Conservation (phyloP, 2,797 vertebrate genomes). For the Masticophis lateralis region DNA sequence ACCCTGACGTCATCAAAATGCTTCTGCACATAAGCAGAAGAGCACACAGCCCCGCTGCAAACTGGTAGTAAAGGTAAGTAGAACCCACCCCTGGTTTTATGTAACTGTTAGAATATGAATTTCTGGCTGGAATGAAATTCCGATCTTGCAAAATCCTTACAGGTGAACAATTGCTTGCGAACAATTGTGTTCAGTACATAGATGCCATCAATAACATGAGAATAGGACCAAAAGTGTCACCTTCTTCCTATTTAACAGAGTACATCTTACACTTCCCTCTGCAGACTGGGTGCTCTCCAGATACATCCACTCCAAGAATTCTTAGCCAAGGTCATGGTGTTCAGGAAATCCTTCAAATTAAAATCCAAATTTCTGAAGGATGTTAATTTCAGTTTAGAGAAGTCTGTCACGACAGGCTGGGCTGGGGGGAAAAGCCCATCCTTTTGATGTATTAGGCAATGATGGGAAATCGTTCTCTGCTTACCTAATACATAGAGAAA, state of each 20-base stretch:
- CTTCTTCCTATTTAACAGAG: background rate
- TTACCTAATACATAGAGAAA: background rate
- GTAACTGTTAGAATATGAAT: background rate
- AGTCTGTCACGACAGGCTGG: background rate
- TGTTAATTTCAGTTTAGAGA: background rate
- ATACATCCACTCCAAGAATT: background rate
- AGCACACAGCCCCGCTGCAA: no score
- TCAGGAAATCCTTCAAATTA: background rate
- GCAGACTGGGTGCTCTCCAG: background rate
- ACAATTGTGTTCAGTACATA: background rate
- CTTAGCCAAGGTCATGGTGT: background rate
- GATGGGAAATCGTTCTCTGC: background rate
- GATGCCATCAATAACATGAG: background rate
- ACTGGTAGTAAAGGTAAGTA: no score
- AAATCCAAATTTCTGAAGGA: background rate
- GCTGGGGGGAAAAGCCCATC: background rate
- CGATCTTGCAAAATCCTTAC: background rate
- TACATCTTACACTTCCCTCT: background rate
- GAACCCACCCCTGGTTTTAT: background rate
- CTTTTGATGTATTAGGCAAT: background rate
- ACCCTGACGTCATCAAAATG: no score
- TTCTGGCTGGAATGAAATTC: background rate
- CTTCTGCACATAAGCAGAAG: no score
- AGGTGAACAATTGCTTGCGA: background rate
- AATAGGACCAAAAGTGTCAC: background rate